These are phyloP conservation scores for Capricornis sumatraensis DNA, from an alignment of 2,113 vertebrate genomes.

Conservation along the genomic window DNA sequence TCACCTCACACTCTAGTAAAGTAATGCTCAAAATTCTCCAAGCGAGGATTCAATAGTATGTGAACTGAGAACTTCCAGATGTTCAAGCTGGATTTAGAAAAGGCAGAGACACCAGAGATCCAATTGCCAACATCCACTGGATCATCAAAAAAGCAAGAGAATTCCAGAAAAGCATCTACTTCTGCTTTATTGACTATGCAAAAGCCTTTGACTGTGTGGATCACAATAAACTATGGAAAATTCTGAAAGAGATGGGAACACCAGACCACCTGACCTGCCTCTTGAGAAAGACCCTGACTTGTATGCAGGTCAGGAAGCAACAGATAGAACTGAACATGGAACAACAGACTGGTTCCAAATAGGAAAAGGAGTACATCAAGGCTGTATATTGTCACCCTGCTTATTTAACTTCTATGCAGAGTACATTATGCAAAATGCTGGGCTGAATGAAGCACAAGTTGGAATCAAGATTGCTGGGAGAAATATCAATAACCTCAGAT, in stretches of 20 bases:
- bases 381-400: neutral
- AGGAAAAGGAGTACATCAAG: neutral
- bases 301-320: neutral
- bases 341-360: neutral
- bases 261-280: neutral
- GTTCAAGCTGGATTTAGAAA: neutral
- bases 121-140: neutral
- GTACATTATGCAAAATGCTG: neutral
- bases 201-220: neutral
- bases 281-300: neutral
- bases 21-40: neutral
- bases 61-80: neutral
- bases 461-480: neutral
- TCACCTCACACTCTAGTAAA: neutral
- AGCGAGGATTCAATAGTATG: neutral
- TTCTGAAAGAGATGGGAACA: neutral
- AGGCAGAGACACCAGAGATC: neutral
- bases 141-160: neutral
- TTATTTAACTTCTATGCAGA: neutral
- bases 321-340: neutral
- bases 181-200: neutral
- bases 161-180: neutral
- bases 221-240: neutral
- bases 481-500: neutral
- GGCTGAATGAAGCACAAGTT: neutral